phyloP scores from a whole-genome alignment of 2,113 vertebrate genomes.

The Rhegmatorhina hoffmannsi region DNA sequence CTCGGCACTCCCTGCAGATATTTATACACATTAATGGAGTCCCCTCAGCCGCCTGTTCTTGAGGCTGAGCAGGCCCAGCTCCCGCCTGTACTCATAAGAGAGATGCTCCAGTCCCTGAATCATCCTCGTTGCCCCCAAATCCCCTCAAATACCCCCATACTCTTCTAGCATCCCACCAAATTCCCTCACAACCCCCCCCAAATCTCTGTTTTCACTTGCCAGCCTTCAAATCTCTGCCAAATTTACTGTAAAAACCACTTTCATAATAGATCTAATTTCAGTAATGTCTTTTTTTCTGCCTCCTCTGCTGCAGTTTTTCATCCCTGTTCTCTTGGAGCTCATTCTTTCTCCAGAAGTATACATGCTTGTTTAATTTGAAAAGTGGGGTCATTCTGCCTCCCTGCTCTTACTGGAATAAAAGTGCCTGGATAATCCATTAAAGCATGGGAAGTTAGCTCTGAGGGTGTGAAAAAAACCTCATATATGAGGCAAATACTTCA shows the following conservation, averaged over 20 bases:
- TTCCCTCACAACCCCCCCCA: fast-evolving
- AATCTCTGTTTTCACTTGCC: background rate
- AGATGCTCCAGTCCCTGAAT: background rate
- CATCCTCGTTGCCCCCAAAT: background rate
- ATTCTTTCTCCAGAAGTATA: background rate
- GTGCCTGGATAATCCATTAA: background rate
- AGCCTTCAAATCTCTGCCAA: background rate
- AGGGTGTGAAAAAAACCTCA: background rate
- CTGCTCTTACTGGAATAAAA: background rate
- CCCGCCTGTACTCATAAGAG: too few species aligned
- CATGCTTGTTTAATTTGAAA: background rate
- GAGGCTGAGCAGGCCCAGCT: background rate
- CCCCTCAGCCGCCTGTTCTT: background rate
- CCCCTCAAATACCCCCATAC: background rate
- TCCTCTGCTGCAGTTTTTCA: background rate
- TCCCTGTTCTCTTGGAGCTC: background rate
- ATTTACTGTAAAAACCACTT: background rate
- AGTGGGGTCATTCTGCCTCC: background rate
- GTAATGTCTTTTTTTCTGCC: background rate
- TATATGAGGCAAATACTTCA: background rate
- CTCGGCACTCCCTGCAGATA: fast-evolving
- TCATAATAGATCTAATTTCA: too few species aligned
- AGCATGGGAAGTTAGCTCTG: background rate
- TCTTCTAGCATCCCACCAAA: background rate
- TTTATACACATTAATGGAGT: background rate